These are phyloP conservation scores for Camelus bactrianus DNA, from an alignment of 2,113 vertebrate species.

Conservation along the genomic window DNA sequence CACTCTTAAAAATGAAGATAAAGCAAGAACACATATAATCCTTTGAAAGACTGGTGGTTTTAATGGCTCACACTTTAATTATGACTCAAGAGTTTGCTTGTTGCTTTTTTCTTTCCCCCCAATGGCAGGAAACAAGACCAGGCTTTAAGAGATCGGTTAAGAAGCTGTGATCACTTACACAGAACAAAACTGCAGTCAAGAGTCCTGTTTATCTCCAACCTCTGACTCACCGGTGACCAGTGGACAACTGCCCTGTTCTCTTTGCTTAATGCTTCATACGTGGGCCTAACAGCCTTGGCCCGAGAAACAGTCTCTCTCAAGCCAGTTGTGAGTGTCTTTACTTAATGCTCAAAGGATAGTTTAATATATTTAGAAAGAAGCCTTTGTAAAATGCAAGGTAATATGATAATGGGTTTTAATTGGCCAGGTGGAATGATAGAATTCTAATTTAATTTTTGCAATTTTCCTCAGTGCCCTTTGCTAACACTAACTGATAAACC, in stretches of 20 bases:
- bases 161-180: neutral
- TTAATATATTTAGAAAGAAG: constrained; percentile 50
- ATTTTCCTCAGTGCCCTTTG: neutral
- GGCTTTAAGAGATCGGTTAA: neutral
- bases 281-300: neutral
- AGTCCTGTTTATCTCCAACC: neutral
- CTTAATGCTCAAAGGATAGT: constrained; percentile 21
- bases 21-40: neutral
- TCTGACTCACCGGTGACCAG: neutral
- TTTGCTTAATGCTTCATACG: neutral
- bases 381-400: neutral
- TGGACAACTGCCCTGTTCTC: neutral
- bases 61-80: neutral
- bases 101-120: constrained; percentile 6
- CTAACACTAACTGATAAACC: neutral
- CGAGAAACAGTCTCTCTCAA: neutral
- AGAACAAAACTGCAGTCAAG: neutral
- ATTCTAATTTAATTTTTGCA: constrained; percentile 10
- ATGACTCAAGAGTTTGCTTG: neutral
- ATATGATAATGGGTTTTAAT: constrained; percentile 18
- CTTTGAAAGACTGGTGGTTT: neutral
- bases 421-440: constrained; percentile 12
- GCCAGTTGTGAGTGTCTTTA: neutral
- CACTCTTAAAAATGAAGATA: constrained; percentile 2
- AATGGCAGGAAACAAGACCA: constrained; percentile 60